Base-by-base conservation (phyloP, 2,113 vertebrate species). In the Porphyrio hochstetteri region DNA sequence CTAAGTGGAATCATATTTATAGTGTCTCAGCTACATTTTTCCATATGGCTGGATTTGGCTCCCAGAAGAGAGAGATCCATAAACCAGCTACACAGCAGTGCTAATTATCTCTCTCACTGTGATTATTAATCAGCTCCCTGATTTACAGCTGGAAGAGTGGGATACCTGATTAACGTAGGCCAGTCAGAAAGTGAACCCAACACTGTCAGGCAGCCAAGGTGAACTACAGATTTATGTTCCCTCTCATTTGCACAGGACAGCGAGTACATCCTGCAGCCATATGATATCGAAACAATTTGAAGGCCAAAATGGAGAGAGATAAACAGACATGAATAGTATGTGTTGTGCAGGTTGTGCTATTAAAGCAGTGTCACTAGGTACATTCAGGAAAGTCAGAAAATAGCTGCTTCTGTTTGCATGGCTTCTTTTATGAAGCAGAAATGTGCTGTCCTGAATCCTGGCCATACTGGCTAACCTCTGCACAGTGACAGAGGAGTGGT, bases 51-150 rank as follows among this genome's bases (percentile, higher is more conserved):
- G 76, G 70, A 69, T 89, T 80, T 93, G 95, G 79, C 67, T 91
- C 48, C 52, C 76, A 94, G 90, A 95, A 94, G 94, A 69, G 56
- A 87, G 72, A 91, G 67, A 94, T 85, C 81, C 79, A 95, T 91
- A 95, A 96, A 96, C 59, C 48, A 96, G 93, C 52, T 75, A 83
- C 64, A 93, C 86, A 76, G 82, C 88, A 95, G 82, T 67, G 63
- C 80, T 97, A 97, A 98, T 97, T 93, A 93, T 84, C 82, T 90
- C 57, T 92, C 94, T 90, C n/a, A 14, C 81, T 70, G 69, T 90
- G 95, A 96, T 80, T 96, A 89, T 96, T 94, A 84, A 92, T 70
- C 71, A 94, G 75, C 31, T 79, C 78, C 79, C 56, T 96, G 97
- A 97, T 97, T 96, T 97, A 96, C 50, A 96, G 83, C 80, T 94